A percentile compares a stretch with the other conserved stretches of the same genome.
Evolutionary conservation across 2,113 vertebrate species (phyloP).

Genomic region (Anas platyrhynchos): DNA sequence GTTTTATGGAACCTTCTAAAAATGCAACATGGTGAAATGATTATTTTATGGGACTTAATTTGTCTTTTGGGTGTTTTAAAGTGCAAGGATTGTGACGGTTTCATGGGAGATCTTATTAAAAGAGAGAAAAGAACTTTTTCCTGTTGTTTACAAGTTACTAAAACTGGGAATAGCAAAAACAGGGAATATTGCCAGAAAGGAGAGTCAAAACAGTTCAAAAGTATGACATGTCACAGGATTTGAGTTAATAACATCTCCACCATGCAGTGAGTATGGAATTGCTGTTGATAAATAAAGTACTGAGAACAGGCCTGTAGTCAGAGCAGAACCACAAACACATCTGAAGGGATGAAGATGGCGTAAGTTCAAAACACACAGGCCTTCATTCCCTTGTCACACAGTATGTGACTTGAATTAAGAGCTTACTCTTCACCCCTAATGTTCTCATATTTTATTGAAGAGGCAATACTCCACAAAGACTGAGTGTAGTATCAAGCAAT

Average conservation of each 20-base stretch:
- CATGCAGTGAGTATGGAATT: not conserved
- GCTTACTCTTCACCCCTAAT: slow-evolving; percentile 24
- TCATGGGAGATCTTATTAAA: not conserved
- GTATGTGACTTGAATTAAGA: slow-evolving; percentile 57
- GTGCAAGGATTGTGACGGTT: not conserved
- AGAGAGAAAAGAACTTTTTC: not conserved
- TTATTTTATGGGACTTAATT: not conserved
- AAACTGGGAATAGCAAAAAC: not conserved
- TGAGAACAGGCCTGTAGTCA: slow-evolving; percentile 26
- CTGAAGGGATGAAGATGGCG: slow-evolving; percentile 45
- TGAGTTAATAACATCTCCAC: not conserved
- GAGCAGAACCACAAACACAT: not conserved
- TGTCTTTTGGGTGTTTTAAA: not conserved
- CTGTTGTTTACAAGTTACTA: not conserved
- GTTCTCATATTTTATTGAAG: slow-evolving; percentile 66
- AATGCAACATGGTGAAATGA: not conserved
- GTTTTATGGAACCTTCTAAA: not conserved
- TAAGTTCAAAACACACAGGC: slow-evolving; percentile 42
- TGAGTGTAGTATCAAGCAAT: not conserved
- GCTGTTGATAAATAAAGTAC: slow-evolving; percentile 10
- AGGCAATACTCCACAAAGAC: not conserved
- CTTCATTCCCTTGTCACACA: slow-evolving; percentile 17
- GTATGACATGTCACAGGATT: not conserved
- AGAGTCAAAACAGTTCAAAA: slow-evolving; percentile 19
- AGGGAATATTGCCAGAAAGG: not conserved